phyloP scores from a whole-genome alignment of 2,113 vertebrate species.

The Oenanthe oenanthe region DNA sequence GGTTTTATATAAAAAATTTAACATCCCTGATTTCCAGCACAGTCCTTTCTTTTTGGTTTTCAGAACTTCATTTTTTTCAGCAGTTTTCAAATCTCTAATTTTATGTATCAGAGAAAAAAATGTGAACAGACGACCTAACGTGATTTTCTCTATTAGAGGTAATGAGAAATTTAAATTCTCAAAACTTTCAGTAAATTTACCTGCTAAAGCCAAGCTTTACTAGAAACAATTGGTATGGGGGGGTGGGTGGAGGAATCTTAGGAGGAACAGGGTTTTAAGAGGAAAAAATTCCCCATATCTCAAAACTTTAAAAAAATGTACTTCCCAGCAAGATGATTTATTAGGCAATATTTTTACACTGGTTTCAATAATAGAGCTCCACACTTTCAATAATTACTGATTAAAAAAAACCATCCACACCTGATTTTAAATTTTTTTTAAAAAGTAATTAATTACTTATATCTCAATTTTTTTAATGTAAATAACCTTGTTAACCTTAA shows the following conservation, averaged over 20 bases:
- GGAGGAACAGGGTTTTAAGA: background rate
- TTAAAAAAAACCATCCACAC: background rate
- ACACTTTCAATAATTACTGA: background rate
- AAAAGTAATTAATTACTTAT: background rate
- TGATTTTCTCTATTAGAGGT: background rate
- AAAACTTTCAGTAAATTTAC: background rate
- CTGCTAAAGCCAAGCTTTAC: background rate
- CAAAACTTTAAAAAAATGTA: background rate
- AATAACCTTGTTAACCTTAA: background rate
- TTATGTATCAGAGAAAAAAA: background rate
- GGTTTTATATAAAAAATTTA: background rate
- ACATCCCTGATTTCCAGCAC: background rate
- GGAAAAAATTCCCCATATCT: background rate
- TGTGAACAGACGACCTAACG: background rate
- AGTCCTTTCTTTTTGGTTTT: background rate
- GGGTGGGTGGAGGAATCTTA: background rate
- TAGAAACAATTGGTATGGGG: background rate
- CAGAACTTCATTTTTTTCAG: background rate
- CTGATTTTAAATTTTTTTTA: background rate
- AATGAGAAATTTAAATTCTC: background rate
- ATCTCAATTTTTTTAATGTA: rapidly evolving
- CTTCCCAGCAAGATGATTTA: background rate
- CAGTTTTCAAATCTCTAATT: background rate
- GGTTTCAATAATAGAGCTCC: background rate
- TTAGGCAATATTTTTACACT: background rate